phyloP scores from a whole-genome alignment of 2,888 invertebrate genomes.

The Erebia aethiops region DNA sequence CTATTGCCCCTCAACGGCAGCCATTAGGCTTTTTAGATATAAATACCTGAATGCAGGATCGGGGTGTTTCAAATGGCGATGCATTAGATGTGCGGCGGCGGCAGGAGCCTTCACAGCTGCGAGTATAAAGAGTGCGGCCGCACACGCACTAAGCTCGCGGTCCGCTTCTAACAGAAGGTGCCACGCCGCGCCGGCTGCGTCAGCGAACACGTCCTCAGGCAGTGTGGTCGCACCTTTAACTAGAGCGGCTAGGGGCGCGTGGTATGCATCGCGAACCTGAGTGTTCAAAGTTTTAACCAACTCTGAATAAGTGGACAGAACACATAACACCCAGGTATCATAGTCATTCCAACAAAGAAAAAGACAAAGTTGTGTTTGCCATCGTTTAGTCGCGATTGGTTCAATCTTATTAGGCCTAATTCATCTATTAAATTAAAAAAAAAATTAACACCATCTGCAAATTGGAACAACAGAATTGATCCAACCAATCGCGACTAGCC shows the following conservation, averaged over 20 bases:
- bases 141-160: constrained; percentile 91
- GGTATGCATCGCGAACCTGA: constrained; percentile 94
- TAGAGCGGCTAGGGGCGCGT: constrained; percentile 92
- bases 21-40: neutral
- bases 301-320: no score
- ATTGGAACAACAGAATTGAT: no score
- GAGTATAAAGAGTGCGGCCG: constrained; percentile 95
- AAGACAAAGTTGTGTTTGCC: no score
- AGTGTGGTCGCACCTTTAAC: constrained; percentile 96
- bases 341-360: no score
- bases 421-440: no score
- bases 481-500: no score
- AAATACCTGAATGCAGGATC: constrained; percentile 89
- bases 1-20: no score
- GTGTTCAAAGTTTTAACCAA: neutral
- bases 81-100: constrained; percentile 95
- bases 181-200: constrained; percentile 97
- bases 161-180: constrained; percentile 96
- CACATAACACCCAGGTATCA: no score
- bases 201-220: constrained; percentile 92
- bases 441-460: no score
- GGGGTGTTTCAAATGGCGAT: constrained; percentile 91
- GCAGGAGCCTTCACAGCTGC: constrained; percentile 96
- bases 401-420: no score
- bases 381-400: no score